These are phyloP conservation scores for Hydrozoanthus gracilis DNA, from an alignment of 92 coral and sea anemone species.

Conservation along the genomic window DNA sequence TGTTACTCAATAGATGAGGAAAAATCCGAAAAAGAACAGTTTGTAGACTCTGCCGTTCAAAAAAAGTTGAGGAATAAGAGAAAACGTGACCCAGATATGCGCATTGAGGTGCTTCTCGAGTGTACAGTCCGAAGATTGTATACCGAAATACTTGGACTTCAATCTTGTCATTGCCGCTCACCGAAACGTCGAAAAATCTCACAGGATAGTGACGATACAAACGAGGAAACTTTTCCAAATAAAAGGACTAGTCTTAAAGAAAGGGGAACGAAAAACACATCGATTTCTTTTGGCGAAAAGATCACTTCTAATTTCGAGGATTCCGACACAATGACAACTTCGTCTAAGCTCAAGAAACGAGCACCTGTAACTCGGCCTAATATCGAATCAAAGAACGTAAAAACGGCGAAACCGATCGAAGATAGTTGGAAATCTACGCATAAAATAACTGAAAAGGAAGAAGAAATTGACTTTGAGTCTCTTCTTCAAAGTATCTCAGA, in stretches of 20 bases:
- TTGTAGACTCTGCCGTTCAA: conserved; percentile 82
- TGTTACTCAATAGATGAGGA: conserved; percentile 70
- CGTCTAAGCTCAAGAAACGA: neutral
- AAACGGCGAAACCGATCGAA: conserved; percentile 28
- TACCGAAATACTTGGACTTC: conserved; percentile 76
- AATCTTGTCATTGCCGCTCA: conserved; percentile 39
- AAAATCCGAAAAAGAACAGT: conserved; percentile 66
- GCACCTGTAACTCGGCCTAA: conserved; percentile 25
- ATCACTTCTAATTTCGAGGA: conserved; percentile 46
- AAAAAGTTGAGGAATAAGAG: conserved; percentile 92
- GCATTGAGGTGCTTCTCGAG: conserved; percentile 83
- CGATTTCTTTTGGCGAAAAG: conserved; percentile 18
- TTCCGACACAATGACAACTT: conserved; percentile 17
- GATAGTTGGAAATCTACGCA: conserved; percentile 23
- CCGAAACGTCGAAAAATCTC: conserved; percentile 46
- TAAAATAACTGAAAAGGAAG: conserved; percentile 28
- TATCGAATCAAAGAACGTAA: neutral
- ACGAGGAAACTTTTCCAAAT: neutral
- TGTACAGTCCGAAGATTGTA: conserved; percentile 92
- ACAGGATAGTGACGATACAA: neutral
- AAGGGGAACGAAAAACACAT: neutral
- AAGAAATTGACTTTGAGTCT: conserved; percentile 69
- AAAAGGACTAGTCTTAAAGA: neutral
- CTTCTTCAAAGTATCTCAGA: conserved; percentile 73
- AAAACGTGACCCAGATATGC: conserved; percentile 97